Conservation (phyloP, 2,113 vertebrate genomes). For the Pelodiscus sinensis region DNA sequence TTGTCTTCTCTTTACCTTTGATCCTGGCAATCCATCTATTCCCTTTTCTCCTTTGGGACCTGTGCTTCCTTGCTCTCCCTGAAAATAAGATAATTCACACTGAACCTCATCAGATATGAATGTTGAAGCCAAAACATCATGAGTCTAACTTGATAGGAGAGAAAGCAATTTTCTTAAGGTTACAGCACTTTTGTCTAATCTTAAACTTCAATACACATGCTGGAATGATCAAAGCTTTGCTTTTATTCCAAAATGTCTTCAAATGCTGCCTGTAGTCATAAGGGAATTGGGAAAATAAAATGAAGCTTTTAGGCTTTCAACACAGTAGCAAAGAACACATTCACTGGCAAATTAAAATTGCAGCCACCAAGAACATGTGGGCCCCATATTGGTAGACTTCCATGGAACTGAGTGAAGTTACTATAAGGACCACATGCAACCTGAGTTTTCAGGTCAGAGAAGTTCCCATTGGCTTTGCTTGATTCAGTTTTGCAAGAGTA, state of each 20-base stretch:
- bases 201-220: rapidly evolving
- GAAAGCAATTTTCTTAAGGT: not conserved
- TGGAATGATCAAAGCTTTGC: not conserved
- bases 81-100: not conserved
- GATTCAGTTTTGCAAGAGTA: not conserved
- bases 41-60: conserved; percentile 73
- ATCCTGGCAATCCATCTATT: conserved; percentile 66
- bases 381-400: not conserved
- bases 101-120: not conserved
- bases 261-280: not conserved
- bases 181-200: not conserved
- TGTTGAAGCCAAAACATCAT: not conserved
- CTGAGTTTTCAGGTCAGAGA: no score
- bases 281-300: not conserved
- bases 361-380: rapidly evolving
- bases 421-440: not conserved
- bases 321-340: rapidly evolving
- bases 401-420: rapidly evolving
- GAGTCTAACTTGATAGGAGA: rapidly evolving
- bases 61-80: conserved; percentile 74
- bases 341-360: not conserved
- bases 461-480: not conserved
- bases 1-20: conserved; percentile 64
- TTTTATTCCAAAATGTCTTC: not conserved
- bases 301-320: not conserved